These are phyloP conservation scores for Dasyurus viverrinus DNA, from an alignment of 2,113 vertebrate genomes.

Conservation along the genomic window DNA sequence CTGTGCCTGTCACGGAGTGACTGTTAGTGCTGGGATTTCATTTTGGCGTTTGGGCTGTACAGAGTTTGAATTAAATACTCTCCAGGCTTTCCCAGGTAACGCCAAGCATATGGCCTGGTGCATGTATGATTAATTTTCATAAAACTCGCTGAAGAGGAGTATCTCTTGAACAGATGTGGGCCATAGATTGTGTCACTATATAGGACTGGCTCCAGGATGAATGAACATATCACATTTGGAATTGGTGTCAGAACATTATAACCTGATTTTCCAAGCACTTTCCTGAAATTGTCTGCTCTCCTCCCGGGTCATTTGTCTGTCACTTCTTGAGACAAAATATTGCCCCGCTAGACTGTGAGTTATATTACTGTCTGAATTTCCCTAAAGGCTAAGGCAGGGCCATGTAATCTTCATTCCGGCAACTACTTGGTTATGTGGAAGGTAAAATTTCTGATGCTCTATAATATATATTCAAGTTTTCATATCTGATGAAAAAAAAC, in stretches of 20 bases:
- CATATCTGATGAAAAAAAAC: background rate
- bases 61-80: conserved; percentile 35
- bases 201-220: background rate
- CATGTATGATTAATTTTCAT: conserved; percentile 42
- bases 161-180: conserved; percentile 26
- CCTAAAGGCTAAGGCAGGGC: conserved; percentile 45
- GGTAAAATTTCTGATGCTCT: conserved; percentile 21
- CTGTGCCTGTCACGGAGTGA: conserved; percentile 5
- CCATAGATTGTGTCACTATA: background rate
- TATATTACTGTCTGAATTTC: conserved; percentile 43
- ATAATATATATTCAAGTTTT: conserved; percentile 10
- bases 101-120: conserved; percentile 29
- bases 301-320: conserved; percentile 70
- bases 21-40: background rate
- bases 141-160: conserved; percentile 47
- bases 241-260: conserved; percentile 45
- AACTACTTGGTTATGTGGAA: conserved; percentile 57
- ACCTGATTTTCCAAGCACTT: conserved; percentile 62
- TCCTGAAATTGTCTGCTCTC: conserved; percentile 56
- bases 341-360: conserved; percentile 42
- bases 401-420: conserved; percentile 45
- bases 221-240: conserved; percentile 55
- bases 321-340: conserved; percentile 48
- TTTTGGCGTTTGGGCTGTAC: conserved; percentile 6
- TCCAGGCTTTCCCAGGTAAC: conserved; percentile 26